Evolutionary conservation across 2,888 invertebrate genomes (phyloP), one percentile per base, ranked within the genome.

Genomic region (Ophion slaviceki): DNA sequence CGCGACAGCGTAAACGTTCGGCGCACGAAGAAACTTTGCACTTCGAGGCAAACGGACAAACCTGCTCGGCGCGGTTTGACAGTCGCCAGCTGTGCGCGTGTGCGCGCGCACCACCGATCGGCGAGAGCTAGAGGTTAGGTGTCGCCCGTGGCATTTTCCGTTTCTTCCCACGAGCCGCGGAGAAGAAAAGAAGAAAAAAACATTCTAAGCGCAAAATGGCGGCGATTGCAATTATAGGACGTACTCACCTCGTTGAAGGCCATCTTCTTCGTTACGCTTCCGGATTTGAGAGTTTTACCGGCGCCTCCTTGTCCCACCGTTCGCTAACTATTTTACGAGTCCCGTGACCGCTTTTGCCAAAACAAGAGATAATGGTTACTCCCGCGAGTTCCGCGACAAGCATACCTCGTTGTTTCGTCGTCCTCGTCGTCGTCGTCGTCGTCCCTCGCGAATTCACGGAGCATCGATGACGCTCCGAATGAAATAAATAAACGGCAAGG

Each of bases 191-290:
- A 70, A 64, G 20, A 10, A 2, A 24, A 6, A 10, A 47, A 28
- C 24, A 40, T 45, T 62, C 14, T 10, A 61, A 36, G 28, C 32
- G 28, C 28, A 17, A 14, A 61, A 47, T n/a, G 28, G 24, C 47
- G 57, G 24, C 67, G 59, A 66, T 45, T 68, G 32, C 47, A 64
- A 24, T 77, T 32, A 4, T 53, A 36, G 79, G 79, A 74, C 53
- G 91, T 89, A 95, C 95, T 95, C 94, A 96, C 96, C 96, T 96
- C 96, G 96, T 96, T 96, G 96, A 96, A 96, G 96, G 96, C 96
- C 96, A 96, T 96, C 92, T 93, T 94, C 92, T 92, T 92, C 89
- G 92, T 90, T 94, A 92, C 90, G 92, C 91, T 92, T 91, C 92
- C 91, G 92, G 92, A 90, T 88, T 92, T 91, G 89, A 91, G 92